Evolutionary conservation across 2,113 vertebrate species (phyloP).

Genomic region (Rutilus rutilus): DNA sequence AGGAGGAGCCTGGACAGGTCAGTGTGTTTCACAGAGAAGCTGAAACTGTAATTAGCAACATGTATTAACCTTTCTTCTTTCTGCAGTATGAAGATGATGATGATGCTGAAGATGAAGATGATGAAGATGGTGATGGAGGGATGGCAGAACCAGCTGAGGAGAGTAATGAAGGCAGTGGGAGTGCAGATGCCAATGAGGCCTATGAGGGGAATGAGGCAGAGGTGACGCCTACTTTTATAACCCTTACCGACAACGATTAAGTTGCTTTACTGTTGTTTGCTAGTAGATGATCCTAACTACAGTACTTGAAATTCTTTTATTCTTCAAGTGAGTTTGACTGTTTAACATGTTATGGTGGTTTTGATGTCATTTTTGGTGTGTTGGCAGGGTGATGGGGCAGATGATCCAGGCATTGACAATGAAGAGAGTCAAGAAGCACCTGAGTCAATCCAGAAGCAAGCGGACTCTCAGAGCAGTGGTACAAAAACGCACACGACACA

Average conservation of each 20-base stretch:
- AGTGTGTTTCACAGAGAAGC: not conserved
- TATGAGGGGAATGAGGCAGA: slow-evolving; percentile 84
- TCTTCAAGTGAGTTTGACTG: too few relatives aligned
- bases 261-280: not conserved
- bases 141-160: slow-evolving; percentile 88
- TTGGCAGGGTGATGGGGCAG: slow-evolving; percentile 76
- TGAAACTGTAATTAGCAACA: not conserved
- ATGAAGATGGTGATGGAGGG: slow-evolving; percentile 76
- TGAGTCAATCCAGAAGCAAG: slow-evolving; percentile 82
- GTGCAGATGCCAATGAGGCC: slow-evolving; percentile 82
- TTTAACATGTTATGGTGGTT: not conserved
- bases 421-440: slow-evolving; percentile 84
- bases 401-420: slow-evolving; percentile 82
- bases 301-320: not conserved
- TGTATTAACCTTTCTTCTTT: slow-evolving; percentile 12
- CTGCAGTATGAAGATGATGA: slow-evolving; percentile 76
- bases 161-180: slow-evolving; percentile 86
- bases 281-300: not conserved
- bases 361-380: not conserved
- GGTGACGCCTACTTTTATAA: slow-evolving; percentile 62
- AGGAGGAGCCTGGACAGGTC: slow-evolving; percentile 77
- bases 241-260: not conserved
- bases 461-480: slow-evolving; percentile 87
- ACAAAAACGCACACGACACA: slow-evolving; percentile 38
- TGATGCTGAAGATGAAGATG: slow-evolving; percentile 71